These are phyloP conservation scores for Megaceryle torquata DNA, from an alignment of 2,113 vertebrate genomes.

Conservation along the genomic window DNA sequence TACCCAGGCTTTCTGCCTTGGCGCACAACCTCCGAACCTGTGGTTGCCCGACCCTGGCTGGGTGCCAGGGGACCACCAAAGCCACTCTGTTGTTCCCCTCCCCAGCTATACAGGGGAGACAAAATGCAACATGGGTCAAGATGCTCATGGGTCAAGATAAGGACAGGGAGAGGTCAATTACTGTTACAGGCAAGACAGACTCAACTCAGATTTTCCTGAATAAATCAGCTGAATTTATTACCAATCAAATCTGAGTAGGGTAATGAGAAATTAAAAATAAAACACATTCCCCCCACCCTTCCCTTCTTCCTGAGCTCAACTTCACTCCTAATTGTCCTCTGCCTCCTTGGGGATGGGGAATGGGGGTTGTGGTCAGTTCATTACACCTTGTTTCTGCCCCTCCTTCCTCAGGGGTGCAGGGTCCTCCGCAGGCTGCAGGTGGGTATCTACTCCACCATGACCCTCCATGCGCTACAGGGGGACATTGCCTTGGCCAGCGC, in stretches of 20 bases:
- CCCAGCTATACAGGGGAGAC: neutral
- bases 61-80: neutral
- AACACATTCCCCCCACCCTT: too few relatives aligned
- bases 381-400: too few relatives aligned
- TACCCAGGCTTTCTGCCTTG: neutral
- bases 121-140: neutral
- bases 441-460: neutral
- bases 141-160: neutral
- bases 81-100: neutral
- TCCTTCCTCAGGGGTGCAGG: neutral
- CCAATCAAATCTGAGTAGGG: too few relatives aligned
- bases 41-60: neutral
- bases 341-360: too few relatives aligned
- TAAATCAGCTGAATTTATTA: neutral
- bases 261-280: neutral
- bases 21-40: neutral
- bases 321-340: neutral
- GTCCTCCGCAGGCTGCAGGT: neutral
- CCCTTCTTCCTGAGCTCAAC: neutral
- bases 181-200: neutral
- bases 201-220: neutral
- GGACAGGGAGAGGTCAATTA: too few relatives aligned
- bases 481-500: neutral
- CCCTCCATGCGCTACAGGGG: neutral
- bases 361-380: neutral